Base-by-base conservation (phyloP, 2,888 invertebrate genomes). In the Congeria kusceri region DNA sequence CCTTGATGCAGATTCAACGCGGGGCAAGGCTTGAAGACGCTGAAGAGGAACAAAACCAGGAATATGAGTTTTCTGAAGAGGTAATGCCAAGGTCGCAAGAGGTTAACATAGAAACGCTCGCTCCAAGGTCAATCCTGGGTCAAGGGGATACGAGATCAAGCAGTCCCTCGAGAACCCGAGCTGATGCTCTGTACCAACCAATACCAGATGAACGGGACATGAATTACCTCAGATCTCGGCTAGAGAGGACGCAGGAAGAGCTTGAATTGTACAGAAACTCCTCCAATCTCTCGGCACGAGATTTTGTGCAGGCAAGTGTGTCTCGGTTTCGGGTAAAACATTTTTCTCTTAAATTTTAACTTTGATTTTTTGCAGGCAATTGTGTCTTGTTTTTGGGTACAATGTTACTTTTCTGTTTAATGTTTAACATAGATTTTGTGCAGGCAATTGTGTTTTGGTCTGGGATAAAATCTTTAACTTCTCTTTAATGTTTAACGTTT, bases 1-100 rank as follows among this genome's bases (percentile, higher is more conserved):
- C 89, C 11, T 64, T 89, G 49, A 81, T 80, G 63, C 84, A 86
- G 57, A 83, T 86, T 29, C 86, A 86, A 64, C 75, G 84, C 49
- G 83, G 83, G 46, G 72, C 71, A 20, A 44, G 83, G 25, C 49
- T 69, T 13, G 74, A 76, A 29, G 29, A 73, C 15, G 67, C 68
- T 32, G 74, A 76, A 28, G 67, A 69, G 32, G 58, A 44, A 2
- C 25, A 23, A 1, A 69, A 65, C 13, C 65, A 46, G 11, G 53
- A 25, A 15, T 23, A 28, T 59, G 83, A 74, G 47, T 47, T 63
- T 58, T 56, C n/a, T 32, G 44, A 56, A 28, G 64, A 57, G n/a
- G 20, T 44, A 25, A 64, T 23, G 56, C 13, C 53, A 15, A 53
- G 53, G 53, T 53, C n/a, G 7, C 25, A 53, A 46, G n/a, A 47